phyloP scores from a whole-genome alignment of 2,797 vertebrate species.

The Gastrophryne carolinensis region DNA sequence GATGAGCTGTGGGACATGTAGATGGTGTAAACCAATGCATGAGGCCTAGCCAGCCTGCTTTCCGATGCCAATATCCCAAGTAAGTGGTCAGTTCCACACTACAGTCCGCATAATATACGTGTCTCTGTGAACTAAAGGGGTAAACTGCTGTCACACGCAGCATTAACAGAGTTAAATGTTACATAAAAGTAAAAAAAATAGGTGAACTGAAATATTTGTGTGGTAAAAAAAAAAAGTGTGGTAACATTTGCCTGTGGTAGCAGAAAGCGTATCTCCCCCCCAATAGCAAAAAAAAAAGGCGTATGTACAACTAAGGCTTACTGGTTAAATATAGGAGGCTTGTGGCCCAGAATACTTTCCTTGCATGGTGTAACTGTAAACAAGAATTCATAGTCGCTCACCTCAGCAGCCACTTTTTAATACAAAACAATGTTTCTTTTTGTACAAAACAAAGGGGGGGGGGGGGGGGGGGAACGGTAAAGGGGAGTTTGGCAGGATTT shows the following conservation, averaged over 20 bases:
- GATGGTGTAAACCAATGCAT: constrained; percentile 66
- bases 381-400: constrained; percentile 82
- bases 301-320: constrained; percentile 99
- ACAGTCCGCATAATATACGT: neutral
- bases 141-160: constrained; percentile 74
- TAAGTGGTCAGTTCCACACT: neutral
- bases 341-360: constrained; percentile 83
- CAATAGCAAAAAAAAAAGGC: constrained; percentile 77
- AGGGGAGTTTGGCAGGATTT: constrained; percentile 79
- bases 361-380: constrained; percentile 84
- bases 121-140: constrained; percentile 65
- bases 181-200: constrained; percentile 64
- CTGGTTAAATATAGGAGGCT: constrained; percentile 94
- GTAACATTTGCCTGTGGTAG: constrained; percentile 87
- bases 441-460: constrained; percentile 66
- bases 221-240: constrained; percentile 90
- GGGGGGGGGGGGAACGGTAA: constrained; percentile 64
- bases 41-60: neutral
- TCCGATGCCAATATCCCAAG: neutral
- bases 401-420: constrained; percentile 82
- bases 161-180: constrained; percentile 67
- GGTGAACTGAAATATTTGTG: constrained; percentile 65
- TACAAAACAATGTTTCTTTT: constrained; percentile 78
- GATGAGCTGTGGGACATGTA: constrained; percentile 61
- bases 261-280: constrained; percentile 77